These are phyloP conservation scores for Melipona bicolor DNA, from an alignment of 2,888 invertebrate genomes.

Conservation along the genomic window DNA sequence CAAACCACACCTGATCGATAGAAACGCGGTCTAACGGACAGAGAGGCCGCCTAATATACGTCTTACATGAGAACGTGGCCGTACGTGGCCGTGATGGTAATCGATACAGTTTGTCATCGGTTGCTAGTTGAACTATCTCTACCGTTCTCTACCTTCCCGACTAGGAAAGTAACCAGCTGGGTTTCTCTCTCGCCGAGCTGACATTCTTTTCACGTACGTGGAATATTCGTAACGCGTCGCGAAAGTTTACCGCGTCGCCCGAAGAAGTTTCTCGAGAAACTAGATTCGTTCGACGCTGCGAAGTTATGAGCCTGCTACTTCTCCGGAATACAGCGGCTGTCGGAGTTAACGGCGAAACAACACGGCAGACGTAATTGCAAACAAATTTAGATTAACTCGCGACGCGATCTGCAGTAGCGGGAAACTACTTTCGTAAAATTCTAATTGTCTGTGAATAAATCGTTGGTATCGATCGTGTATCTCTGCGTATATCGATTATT, in stretches of 20 bases:
- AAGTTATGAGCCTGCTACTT: slow-evolving; percentile 41
- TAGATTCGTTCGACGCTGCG: slow-evolving; percentile 48
- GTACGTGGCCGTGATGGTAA: slow-evolving; percentile 66
- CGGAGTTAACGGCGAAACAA: slow-evolving; percentile 19
- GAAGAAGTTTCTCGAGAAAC: slow-evolving; percentile 51
- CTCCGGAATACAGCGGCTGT: not conserved
- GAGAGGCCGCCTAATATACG: slow-evolving; percentile 44
- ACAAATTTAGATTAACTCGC: not conserved
- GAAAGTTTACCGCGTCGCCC: slow-evolving; percentile 41
- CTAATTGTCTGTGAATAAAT: not conserved
- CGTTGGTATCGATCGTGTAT: too few relatives aligned
- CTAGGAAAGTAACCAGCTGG: slow-evolving; percentile 1
- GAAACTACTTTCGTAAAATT: not conserved
- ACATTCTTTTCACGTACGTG: slow-evolving; percentile 63
- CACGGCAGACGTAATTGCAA: not conserved
- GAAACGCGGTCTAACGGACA: slow-evolving; percentile 66
- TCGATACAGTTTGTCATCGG: slow-evolving; percentile 58
- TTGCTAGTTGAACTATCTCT: not conserved
- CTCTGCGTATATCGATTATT: too few relatives aligned
- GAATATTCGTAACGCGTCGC: slow-evolving; percentile 59
- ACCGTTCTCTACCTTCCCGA: not conserved
- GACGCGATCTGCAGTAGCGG: too few relatives aligned
- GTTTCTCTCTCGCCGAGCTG: not conserved
- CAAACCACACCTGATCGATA: slow-evolving; percentile 67
- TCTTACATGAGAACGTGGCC: slow-evolving; percentile 52